phyloP scores from a whole-genome alignment of 2,888 invertebrate genomes.

The Thera britannica region DNA sequence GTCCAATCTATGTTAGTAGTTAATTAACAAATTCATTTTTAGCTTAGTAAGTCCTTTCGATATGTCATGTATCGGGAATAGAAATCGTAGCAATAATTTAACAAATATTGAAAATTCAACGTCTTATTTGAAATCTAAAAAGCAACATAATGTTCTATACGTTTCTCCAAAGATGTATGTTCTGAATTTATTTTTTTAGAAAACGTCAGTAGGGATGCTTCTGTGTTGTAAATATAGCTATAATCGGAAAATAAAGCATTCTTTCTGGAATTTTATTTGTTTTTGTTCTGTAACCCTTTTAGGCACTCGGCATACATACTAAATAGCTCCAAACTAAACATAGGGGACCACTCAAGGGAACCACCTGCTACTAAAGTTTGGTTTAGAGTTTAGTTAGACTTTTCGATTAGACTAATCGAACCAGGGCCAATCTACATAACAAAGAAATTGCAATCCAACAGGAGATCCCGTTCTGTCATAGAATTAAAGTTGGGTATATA shows the following conservation, averaged over 20 bases:
- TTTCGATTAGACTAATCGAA: too few species aligned
- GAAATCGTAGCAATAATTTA: constrained; percentile 35
- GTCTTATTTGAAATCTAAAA: constrained; percentile 37
- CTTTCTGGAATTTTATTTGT: constrained; percentile 53
- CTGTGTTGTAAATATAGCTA: constrained; percentile 63
- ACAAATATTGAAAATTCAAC: constrained; percentile 20
- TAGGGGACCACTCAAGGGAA: too few species aligned
- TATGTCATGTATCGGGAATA: constrained; percentile 11
- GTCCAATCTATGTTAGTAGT: constrained; percentile 40
- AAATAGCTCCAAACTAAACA: too few species aligned
- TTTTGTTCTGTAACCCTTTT: constrained; percentile 26
- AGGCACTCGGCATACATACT: background rate
- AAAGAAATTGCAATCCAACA: too few species aligned
- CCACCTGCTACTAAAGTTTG: too few species aligned
- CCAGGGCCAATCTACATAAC: too few species aligned
- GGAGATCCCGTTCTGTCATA: too few species aligned
- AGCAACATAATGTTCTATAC: constrained; percentile 51
- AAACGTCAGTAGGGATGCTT: constrained; percentile 56
- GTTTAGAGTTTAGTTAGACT: too few species aligned
- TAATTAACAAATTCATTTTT: constrained; percentile 35
- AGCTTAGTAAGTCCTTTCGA: constrained; percentile 18
- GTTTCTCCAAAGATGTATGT: constrained; percentile 66
- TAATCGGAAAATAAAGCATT: constrained; percentile 62
- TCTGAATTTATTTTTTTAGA: constrained; percentile 67
- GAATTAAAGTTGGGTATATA: too few species aligned